Conservation (phyloP, 2,113 vertebrate species). For the Cinclus mexicanus region DNA sequence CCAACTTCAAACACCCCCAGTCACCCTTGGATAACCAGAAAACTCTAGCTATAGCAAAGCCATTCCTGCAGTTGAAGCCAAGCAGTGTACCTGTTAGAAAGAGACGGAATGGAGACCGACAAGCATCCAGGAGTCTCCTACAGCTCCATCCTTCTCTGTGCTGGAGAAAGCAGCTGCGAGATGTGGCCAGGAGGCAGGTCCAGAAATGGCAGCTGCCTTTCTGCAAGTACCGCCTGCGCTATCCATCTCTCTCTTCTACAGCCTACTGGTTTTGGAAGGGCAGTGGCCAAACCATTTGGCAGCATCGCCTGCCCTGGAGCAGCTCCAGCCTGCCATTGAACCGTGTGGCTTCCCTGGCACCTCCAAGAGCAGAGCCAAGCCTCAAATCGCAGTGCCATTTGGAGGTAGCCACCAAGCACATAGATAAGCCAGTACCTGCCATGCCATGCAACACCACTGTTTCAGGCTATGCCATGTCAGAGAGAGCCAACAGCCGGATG, state of each 20-base stretch:
- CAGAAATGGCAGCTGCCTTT: slow-evolving; percentile 82
- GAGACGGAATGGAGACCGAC: neutral
- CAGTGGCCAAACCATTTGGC: neutral
- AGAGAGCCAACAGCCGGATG: slow-evolving; percentile 71
- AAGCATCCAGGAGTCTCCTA: neutral
- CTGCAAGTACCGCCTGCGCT: slow-evolving; percentile 87
- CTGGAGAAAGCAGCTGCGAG: slow-evolving; percentile 81
- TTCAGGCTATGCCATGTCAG: slow-evolving; percentile 20
- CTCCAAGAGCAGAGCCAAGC: neutral
- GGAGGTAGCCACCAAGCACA: neutral
- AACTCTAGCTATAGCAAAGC: neutral
- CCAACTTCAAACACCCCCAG: slow-evolving; percentile 75
- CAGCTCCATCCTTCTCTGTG: slow-evolving; percentile 70
- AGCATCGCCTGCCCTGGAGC: neutral
- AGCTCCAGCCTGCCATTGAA: neutral
- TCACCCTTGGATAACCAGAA: neutral
- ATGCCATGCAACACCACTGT: neutral
- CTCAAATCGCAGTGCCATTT: neutral
- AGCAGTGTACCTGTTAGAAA: slow-evolving; percentile 1
- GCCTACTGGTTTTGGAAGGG: slow-evolving; percentile 90
- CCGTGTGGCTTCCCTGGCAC: neutral
- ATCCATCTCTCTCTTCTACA: slow-evolving; percentile 82
- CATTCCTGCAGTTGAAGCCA: slow-evolving; percentile 13
- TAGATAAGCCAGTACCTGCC: neutral
- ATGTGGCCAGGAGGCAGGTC: slow-evolving; percentile 80